Evolutionary conservation across 2,888 invertebrate species (phyloP).

Genomic region (Eupeodes luniger): DNA sequence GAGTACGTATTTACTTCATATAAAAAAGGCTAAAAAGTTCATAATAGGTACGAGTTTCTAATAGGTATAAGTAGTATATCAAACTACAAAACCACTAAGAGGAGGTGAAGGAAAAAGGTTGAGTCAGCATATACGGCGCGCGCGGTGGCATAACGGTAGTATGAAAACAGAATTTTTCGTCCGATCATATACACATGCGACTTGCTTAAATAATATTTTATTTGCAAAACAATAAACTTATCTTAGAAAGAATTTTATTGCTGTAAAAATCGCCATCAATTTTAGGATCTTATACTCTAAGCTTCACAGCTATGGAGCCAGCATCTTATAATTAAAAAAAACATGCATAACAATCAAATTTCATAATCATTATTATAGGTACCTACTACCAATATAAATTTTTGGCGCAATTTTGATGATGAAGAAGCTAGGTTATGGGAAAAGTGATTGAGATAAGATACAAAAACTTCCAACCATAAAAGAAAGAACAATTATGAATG

Average conservation of each 20-base stretch:
- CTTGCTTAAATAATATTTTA: too few relatives aligned
- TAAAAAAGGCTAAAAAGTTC: not conserved
- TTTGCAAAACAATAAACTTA: slow-evolving; percentile 18
- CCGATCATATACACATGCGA: not conserved
- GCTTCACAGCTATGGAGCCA: not conserved
- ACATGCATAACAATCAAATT: slow-evolving; percentile 37
- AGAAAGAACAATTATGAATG: slow-evolving; percentile 3
- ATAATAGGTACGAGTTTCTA: too few relatives aligned
- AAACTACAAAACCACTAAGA: too few relatives aligned
- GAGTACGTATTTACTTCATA: not conserved
- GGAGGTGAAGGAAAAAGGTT: too few relatives aligned
- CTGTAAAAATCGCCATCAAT: not conserved
- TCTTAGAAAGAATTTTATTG: slow-evolving; percentile 37
- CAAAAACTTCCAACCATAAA: slow-evolving; percentile 46
- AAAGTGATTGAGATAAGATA: slow-evolving; percentile 47
- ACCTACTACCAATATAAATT: slow-evolving; percentile 28
- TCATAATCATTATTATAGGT: slow-evolving; percentile 52
- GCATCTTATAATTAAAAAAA: slow-evolving; percentile 35
- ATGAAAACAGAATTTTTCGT: too few relatives aligned
- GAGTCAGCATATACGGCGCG: too few relatives aligned
- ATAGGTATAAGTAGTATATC: too few relatives aligned
- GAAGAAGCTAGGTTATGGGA: slow-evolving; percentile 50
- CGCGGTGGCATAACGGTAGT: too few relatives aligned
- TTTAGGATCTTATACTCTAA: slow-evolving; percentile 33
- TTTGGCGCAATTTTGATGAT: slow-evolving; percentile 40